Evolutionary conservation across 2,113 vertebrate genomes (phyloP).

Genomic region (Sinocyclocheilus anshuiensis): DNA sequence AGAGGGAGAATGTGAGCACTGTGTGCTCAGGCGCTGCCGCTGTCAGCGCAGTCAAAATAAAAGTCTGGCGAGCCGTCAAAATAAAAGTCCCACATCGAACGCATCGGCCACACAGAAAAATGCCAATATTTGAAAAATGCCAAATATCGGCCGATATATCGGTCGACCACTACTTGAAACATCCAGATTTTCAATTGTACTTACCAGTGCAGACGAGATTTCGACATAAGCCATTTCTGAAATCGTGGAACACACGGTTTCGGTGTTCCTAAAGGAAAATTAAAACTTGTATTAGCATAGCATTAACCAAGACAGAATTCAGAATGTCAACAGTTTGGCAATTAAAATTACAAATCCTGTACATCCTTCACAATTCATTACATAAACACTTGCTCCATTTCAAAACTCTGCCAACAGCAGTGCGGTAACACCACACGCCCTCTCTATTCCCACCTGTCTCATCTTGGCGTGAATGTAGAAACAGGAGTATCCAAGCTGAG

Average conservation of each 20-base stretch:
- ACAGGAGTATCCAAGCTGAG: slow-evolving; percentile 98
- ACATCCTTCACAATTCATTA: not conserved
- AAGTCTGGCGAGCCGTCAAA: too few species aligned
- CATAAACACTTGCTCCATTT: not conserved
- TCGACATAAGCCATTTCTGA: slow-evolving; percentile 97
- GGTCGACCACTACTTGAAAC: too few species aligned
- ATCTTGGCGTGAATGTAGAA: slow-evolving; percentile 99
- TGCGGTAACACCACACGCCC: not conserved
- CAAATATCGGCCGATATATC: too few species aligned
- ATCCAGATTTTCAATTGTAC: slow-evolving; percentile 31
- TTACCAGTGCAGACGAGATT: slow-evolving; percentile 99
- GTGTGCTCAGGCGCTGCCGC: too few species aligned
- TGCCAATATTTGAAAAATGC: too few species aligned
- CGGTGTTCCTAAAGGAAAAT: slow-evolving; percentile 86
- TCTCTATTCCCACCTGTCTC: slow-evolving; percentile 87
- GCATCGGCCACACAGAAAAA: too few species aligned
- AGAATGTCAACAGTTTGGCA: not conserved
- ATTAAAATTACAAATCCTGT: not conserved
- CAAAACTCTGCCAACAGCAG: not conserved
- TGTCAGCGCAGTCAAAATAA: too few species aligned
- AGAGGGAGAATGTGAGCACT: too few species aligned
- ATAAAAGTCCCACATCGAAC: too few species aligned
- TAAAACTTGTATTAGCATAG: not conserved
- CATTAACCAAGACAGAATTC: not conserved
- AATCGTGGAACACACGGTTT: slow-evolving; percentile 98